Evolutionary conservation across 2,797 vertebrate genomes (phyloP), one percentile per base, ranked within the genome.

Genomic region (Sebastes variabilis): DNA sequence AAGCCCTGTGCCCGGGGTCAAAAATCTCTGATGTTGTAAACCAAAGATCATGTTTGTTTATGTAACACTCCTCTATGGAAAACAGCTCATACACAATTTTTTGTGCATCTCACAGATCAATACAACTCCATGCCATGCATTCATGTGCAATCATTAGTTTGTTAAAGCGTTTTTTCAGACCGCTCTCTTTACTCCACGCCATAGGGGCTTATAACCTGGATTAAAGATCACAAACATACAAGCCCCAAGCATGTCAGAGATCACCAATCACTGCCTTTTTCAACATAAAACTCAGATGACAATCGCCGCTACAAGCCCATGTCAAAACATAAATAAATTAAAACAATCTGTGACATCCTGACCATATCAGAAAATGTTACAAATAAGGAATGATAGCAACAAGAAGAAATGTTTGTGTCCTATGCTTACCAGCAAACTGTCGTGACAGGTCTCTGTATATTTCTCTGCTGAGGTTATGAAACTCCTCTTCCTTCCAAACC

Each of bases 401-500:
- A 16, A 72, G 7, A 60, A 38, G 16, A 18, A 55, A n/a, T 1
- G 2, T 56, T 13, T 52, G 64, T 64, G 12, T 54, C 32, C 4
- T 7, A 11, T 16, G n/a, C 89, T 95, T 88, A 99, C 99, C 98
- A 84, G 95, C 86, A 80, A 97, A 93, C 72, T 97, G 95, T 8
- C 92, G 91, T 22, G 96, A 95, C 80, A 96, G 85, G 81, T 97
- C 96, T 88, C 87, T 96, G 82, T 96, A 97, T 27, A 97, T 91
- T 80, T 97, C 96, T 83, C 90, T 94, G 84, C 95, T 96, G 24
- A 97, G 85, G 84, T 91, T 92, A 18, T 95, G 96, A 84, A 97
- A 96, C 22, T 98, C 96, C 0, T 96, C 95, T 67, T 97, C 96
- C 4, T 92, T 95, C 96, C 97, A 98, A 69, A 97, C 94, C 83